A percentile compares a stretch with the other conserved stretches of the same genome.
Evolutionary conservation across 2,797 vertebrate species (phyloP).

Genomic region (Pterois miles): DNA sequence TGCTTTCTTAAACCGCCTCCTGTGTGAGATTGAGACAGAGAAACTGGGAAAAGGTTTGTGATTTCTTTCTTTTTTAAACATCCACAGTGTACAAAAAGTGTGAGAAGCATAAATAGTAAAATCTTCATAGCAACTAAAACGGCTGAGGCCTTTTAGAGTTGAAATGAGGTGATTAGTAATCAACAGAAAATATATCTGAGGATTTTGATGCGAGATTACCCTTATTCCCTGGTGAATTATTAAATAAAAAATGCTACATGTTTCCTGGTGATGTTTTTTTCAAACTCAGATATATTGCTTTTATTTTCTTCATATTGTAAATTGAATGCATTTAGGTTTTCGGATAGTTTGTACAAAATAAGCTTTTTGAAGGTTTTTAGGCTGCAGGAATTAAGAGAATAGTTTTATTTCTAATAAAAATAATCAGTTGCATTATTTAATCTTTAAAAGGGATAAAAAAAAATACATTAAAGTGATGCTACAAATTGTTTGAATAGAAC

Average conservation of each 20-base stretch:
- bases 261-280: background rate
- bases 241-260: background rate
- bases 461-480: background rate
- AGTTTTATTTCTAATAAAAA: too few species aligned
- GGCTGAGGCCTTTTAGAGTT: background rate
- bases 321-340: background rate
- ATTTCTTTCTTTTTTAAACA: background rate
- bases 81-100: background rate
- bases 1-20: conserved; percentile 82
- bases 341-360: too few species aligned
- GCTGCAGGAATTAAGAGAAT: background rate
- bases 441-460: too few species aligned
- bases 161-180: background rate
- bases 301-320: too few species aligned
- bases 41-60: conserved; percentile 87
- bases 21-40: conserved; percentile 82
- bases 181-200: background rate
- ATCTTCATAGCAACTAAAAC: background rate
- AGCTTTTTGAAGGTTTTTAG: background rate
- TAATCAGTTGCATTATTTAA: background rate
- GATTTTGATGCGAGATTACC: background rate
- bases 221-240: too few species aligned
- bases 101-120: background rate
- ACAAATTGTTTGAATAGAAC: background rate
- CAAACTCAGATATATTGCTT: background rate